These are phyloP conservation scores for Xylota segnis DNA, from an alignment of 2,888 invertebrate genomes.

Conservation along the genomic window DNA sequence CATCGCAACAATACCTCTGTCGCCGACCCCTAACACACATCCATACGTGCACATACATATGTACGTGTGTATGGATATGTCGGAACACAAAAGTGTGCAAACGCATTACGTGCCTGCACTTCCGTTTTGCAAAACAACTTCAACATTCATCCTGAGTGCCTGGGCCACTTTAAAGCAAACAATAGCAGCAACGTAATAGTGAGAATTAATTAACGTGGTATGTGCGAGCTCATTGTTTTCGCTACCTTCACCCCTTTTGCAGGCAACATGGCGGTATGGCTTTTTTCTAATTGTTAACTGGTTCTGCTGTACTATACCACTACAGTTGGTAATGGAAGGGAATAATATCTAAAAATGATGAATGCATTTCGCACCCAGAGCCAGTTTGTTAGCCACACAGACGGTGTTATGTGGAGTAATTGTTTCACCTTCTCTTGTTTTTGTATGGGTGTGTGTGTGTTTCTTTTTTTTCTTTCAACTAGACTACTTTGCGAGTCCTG, in stretches of 20 bases:
- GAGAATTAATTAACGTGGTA: conserved; percentile 69
- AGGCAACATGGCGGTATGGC: conserved; percentile 6
- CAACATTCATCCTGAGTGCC: conserved; percentile 62
- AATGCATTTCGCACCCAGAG: conserved; percentile 50
- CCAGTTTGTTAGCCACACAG: conserved; percentile 23
- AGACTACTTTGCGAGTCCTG: not conserved
- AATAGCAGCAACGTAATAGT: conserved; percentile 54
- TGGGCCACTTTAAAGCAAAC: conserved; percentile 60
- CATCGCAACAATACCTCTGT: conserved; percentile 30
- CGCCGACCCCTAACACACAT: not conserved
- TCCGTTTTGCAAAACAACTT: conserved; percentile 65
- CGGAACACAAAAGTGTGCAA: conserved; percentile 34
- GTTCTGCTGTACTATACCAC: conserved; percentile 8
- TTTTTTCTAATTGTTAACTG: conserved; percentile 60
- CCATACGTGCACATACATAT: not conserved
- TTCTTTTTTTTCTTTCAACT: conserved; percentile 1
- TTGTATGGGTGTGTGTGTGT: no score
- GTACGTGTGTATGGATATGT: not conserved
- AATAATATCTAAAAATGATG: conserved; percentile 54
- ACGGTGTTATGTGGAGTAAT: conserved; percentile 36
- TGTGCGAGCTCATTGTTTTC: conserved; percentile 62
- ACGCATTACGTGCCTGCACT: conserved; percentile 63
- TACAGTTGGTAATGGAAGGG: conserved; percentile 18
- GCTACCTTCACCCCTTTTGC: not conserved
- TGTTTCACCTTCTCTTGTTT: not conserved